phyloP scores from a whole-genome alignment of 2,113 vertebrate genomes.

The Ochotona curzoniae region DNA sequence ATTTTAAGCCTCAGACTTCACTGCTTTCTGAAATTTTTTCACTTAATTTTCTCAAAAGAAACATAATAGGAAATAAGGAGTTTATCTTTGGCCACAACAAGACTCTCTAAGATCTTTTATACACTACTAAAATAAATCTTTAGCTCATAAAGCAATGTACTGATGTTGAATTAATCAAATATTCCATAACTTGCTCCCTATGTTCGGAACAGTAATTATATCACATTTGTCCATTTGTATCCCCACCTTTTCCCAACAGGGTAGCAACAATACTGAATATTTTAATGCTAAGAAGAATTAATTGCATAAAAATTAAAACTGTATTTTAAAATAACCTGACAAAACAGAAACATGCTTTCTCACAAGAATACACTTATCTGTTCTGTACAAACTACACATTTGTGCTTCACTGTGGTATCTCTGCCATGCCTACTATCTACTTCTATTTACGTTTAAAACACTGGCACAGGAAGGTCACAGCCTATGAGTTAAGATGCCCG shows the following conservation, averaged over 20 bases:
- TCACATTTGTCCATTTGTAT: neutral
- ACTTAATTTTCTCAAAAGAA: slow-evolving; percentile 30
- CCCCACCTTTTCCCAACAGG: neutral
- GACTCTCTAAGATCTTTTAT: neutral
- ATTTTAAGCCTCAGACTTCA: neutral
- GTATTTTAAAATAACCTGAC: neutral
- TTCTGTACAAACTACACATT: neutral
- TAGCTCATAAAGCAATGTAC: neutral
- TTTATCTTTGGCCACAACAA: neutral
- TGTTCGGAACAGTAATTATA: neutral
- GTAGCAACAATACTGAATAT: neutral
- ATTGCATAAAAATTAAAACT: neutral
- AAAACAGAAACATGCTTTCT: neutral
- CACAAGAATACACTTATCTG: neutral
- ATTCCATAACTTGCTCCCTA: neutral
- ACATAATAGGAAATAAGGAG: neutral
- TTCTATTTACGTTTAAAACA: neutral
- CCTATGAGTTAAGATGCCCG: no score
- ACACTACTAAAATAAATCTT: neutral
- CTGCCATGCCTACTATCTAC: neutral
- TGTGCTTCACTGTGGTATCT: neutral
- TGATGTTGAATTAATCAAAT: neutral
- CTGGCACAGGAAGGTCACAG: neutral
- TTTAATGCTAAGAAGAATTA: neutral
- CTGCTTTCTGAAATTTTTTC: neutral